Percentiles rank a stretch among this genome's conserved stretches.
phyloP scores from a whole-genome alignment of 2,113 vertebrate species.

The Oncorhynchus gorbuscha region DNA sequence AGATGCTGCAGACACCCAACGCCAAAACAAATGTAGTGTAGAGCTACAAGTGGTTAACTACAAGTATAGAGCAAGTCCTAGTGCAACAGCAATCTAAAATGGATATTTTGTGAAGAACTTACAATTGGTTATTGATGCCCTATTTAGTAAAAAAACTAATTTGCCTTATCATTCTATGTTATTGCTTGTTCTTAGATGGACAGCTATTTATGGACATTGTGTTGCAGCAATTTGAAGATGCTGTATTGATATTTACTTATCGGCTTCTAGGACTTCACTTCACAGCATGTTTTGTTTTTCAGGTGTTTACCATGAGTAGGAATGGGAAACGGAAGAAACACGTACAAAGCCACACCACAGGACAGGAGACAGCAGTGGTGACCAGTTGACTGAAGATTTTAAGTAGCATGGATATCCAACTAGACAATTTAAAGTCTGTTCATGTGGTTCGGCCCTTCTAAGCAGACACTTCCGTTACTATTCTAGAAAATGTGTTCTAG shows the following conservation, averaged over 20 bases:
- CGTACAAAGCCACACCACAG: slow-evolving; percentile 23
- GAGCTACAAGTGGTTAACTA: not conserved
- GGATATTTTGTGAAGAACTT: too few relatives aligned
- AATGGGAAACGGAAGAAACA: not conserved
- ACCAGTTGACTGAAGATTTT: slow-evolving; percentile 3
- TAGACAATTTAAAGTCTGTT: not conserved
- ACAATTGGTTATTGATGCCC: too few relatives aligned
- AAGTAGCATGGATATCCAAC: not conserved
- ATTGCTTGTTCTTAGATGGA: not conserved
- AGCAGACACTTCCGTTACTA: not conserved
- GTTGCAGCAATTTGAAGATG: not conserved
- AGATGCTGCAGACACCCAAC: not conserved
- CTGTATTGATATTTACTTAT: not conserved
- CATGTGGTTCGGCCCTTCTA: too few relatives aligned
- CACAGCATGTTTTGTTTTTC: not conserved
- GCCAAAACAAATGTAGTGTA: not conserved
- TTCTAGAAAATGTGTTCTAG: not conserved
- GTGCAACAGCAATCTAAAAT: too few relatives aligned
- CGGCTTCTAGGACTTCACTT: not conserved
- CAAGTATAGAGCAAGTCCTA: too few relatives aligned
- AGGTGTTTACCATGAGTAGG: not conserved
- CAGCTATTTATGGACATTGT: not conserved
- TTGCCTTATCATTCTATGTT: not conserved
- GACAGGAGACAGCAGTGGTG: not conserved
- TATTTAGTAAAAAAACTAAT: too few relatives aligned